Evolutionary conservation across 2,113 vertebrate genomes (phyloP).

Genomic region (Triplophysa dalaica): DNA sequence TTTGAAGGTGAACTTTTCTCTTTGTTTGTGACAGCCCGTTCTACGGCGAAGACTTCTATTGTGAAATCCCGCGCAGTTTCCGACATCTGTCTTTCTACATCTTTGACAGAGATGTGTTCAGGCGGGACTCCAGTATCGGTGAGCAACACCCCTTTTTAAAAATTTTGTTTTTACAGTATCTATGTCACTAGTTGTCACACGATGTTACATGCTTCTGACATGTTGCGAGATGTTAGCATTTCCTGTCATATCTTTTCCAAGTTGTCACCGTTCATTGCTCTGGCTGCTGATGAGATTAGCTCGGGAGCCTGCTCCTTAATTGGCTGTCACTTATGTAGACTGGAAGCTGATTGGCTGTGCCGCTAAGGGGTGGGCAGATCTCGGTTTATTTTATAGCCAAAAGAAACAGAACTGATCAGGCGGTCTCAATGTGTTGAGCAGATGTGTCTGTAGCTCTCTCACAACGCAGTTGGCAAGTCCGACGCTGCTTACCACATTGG

Average conservation of each 20-base stretch:
- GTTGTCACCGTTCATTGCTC: not conserved
- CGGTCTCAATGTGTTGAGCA: constrained; percentile 20
- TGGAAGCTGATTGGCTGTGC: not conserved
- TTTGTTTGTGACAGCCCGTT: constrained; percentile 82
- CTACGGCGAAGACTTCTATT: constrained; percentile 98
- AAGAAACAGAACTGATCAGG: not conserved
- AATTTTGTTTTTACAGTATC: not conserved
- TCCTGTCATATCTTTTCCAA: not conserved
- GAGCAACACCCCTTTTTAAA: constrained; percentile 57
- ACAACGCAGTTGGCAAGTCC: too few relatives aligned
- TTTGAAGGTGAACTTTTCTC: not conserved
- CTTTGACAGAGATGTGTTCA: constrained; percentile 98
- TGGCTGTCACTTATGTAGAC: not conserved
- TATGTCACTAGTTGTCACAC: not conserved
- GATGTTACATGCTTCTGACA: not conserved
- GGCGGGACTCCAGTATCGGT: constrained; percentile 99
- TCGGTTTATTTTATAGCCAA: not conserved
- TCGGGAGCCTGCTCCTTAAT: too few relatives aligned
- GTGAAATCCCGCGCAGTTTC: constrained; percentile 97
- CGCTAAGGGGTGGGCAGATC: not conserved
- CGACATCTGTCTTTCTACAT: constrained; percentile 97
- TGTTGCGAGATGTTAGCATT: not conserved
- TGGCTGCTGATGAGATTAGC: not conserved
- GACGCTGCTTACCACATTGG: not conserved
- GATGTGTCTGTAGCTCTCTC: not conserved